Evolutionary conservation across 2,113 vertebrate species (phyloP), one percentile per base, ranked within the genome.

Genomic region (Neolamprologus caudopunctatus): DNA sequence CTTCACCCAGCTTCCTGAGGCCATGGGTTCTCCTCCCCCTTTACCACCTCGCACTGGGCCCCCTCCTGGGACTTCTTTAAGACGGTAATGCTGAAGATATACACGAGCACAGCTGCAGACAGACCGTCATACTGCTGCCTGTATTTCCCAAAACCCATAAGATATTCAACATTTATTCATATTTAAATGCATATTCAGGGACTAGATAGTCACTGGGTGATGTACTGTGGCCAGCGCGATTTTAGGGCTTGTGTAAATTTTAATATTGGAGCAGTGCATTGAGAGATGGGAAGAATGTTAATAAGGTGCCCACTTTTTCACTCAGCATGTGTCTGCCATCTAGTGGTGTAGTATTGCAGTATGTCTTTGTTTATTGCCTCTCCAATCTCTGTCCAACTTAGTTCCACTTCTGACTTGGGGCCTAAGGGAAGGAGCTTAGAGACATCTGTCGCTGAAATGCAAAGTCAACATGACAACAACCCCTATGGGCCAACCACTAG

Each of bases 1-100:
- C 92, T 99, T 99, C 96, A 99, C 98, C 80, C 99, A 99, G 95
- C 98, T 99, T 93, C 99, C 99, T 82, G 99, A 99, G 91, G 97
- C 97, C 82, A 96, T 98, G 95, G 97, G 96, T 57, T 98, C 98
- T 91, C 98, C 99, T 61, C 98, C 99, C 2, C 98, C 98, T 12
- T 96, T 99, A 71, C 99, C 98, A 87, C 98, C 99, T 47, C 97
- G 98, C 92, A 98, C 98, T 7, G 98, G 98, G 83, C 98, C 98
- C 33, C 97, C 97, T 66, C 97, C 97, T 81, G 97, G 98, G 40
- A 95, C 97, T 54, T 96, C 97, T 85, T 95, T 98, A 93, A 96
- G 96, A 93, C 96, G 97, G 98, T 98, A 96, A 94, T 87, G 78
- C 53, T 58, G 35, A 88, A 68, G 24, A 63, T 88, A 80, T 24